Conservation (phyloP, 2,113 vertebrate genomes). For the Gobio gobio region DNA sequence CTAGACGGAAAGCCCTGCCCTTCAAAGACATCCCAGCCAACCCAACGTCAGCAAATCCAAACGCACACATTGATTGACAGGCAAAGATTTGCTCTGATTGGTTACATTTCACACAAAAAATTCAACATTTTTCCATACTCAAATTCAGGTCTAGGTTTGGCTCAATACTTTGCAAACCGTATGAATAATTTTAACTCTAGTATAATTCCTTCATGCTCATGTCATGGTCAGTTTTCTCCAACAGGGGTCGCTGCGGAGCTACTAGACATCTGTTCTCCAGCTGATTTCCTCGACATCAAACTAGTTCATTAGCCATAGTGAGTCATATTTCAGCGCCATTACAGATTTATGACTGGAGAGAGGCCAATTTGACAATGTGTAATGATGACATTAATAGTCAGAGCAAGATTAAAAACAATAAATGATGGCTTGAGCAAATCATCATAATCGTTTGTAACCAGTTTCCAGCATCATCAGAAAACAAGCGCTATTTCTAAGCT, state of each 20-base stretch:
- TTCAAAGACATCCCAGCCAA: background rate
- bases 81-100: background rate
- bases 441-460: background rate
- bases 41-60: background rate
- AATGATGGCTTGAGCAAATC: background rate
- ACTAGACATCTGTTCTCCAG: background rate
- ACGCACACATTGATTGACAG: background rate
- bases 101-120: background rate
- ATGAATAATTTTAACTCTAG: no score
- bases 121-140: no score
- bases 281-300: background rate
- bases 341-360: constrained; percentile 16
- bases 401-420: constrained; percentile 20
- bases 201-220: background rate
- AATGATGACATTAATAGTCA: constrained; percentile 14
- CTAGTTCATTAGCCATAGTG: constrained; percentile 14
- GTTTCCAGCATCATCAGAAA: constrained; percentile 3
- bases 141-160: no score
- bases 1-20: background rate
- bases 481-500: background rate
- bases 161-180: no score
- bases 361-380: background rate
- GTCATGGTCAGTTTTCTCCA: background rate
- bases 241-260: constrained; percentile 2
- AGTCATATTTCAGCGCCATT: constrained; percentile 6